A percentile compares a stretch with the other conserved stretches of the same genome.
phyloP scores from a whole-genome alignment of 2,888 invertebrate species.

The Melanotus villosus region DNA sequence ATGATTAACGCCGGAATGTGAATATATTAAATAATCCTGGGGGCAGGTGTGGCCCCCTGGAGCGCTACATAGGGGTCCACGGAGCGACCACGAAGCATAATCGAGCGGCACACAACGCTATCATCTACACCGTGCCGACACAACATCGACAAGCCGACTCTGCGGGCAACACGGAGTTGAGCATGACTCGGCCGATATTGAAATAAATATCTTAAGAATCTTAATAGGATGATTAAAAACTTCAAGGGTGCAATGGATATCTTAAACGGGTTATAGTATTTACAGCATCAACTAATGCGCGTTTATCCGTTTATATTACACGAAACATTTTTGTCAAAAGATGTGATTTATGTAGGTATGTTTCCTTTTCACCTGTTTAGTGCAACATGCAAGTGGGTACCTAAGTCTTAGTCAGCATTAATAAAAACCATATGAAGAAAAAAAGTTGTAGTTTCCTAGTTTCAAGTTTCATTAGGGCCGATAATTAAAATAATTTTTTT shows the following conservation, averaged over 20 bases:
- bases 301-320: too few relatives aligned
- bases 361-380: too few relatives aligned
- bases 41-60: conserved; percentile 64
- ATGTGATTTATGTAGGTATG: too few relatives aligned
- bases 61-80: conserved; percentile 57
- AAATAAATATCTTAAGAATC: conserved; percentile 1
- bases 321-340: too few relatives aligned
- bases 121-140: conserved; percentile 13
- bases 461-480: too few relatives aligned
- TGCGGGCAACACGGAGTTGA: conserved; percentile 2
- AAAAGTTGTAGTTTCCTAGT: too few relatives aligned
- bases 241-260: not conserved
- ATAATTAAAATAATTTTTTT: too few relatives aligned
- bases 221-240: conserved; percentile 9
- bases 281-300: too few relatives aligned
- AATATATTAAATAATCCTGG: conserved; percentile 67
- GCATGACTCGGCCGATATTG: conserved; percentile 7
- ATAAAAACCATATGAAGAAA: too few relatives aligned
- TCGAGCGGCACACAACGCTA: conserved; percentile 40
- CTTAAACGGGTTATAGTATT: not conserved
- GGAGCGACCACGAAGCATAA: conserved; percentile 46
- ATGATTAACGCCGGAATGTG: conserved; percentile 68
- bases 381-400: too few relatives aligned
- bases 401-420: too few relatives aligned
- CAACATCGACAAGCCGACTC: conserved; percentile 12